Percentiles rank a stretch among this genome's conserved stretches.
These are phyloP conservation scores for Acrocephalus kingi DNA, from an alignment of 2,113 vertebrate genomes.

Conservation along the genomic window DNA sequence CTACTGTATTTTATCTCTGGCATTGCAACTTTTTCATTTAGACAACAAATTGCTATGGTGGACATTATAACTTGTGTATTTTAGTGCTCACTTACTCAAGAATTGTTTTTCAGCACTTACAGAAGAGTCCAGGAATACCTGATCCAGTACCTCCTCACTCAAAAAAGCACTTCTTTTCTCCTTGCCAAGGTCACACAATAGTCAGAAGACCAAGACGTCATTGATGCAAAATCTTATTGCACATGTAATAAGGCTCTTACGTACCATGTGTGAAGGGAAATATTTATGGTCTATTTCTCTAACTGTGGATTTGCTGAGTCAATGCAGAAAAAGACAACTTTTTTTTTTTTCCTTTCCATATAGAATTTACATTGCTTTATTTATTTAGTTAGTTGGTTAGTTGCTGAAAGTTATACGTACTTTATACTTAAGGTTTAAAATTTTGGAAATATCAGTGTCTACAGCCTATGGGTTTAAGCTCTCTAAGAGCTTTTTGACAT, in stretches of 20 bases:
- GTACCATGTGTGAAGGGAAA: neutral
- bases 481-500: neutral
- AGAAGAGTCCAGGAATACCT: neutral
- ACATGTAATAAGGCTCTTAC: neutral
- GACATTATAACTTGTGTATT: neutral
- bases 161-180: neutral
- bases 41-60: neutral
- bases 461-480: neutral
- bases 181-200: rapidly evolving
- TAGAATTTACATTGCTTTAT: neutral
- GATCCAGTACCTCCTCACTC: neutral
- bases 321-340: neutral
- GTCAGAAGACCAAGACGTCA: neutral
- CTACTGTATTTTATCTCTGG: neutral
- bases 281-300: neutral
- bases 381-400: no score
- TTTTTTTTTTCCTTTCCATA: neutral
- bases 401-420: neutral
- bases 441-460: neutral
- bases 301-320: neutral
- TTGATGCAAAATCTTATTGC: neutral
- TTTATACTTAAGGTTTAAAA: neutral
- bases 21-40: neutral
- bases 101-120: neutral
- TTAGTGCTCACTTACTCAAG: neutral